Base-by-base conservation (phyloP, 2,113 vertebrate species). In the Prochilodus magdalenae region DNA sequence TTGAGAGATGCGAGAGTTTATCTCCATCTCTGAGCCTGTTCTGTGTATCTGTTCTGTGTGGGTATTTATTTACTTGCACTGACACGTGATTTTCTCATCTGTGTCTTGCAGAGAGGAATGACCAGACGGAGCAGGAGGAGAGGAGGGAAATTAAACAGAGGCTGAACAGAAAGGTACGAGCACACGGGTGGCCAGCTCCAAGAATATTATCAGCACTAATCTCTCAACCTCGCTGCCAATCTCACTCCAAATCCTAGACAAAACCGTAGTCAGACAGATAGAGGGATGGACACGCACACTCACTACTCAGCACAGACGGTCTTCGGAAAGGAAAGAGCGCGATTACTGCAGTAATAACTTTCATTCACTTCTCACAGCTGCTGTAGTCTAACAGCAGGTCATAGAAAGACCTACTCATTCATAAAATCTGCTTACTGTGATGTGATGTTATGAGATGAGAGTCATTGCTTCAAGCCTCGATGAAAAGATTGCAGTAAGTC, bases 61-160 rank as follows among this genome's bases (percentile, higher is more conserved):
- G 16, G 16, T 7, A 7, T 55, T 55, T 22, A 55, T 22, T 55
- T 22, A 55, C 1, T 55, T 22, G 20, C 6, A 4, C 20, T 20
- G 16, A 22, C 16, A 22, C 5, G 16, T 22, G 5, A 11, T 49
- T 26, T 63, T 80, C 82, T 15, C 44, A 4, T 36, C 75, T 4
- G 33, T 74, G 20, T 62, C 24, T 67, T 47, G 6, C 94, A 99
- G 97, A 99, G 89, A 95, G 97, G 88, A 99, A 99, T 82, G 98
- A 99, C 86, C 98, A 98, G 92, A 96, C 93, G 11, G 98, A 99
- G 63, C 97, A 99, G 85, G 97, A 99, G 69, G 98, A 99, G 91
- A 95, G 96, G 84, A 93, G 98, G 59, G 98, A 99, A 90, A 98
- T 99, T 89, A 99, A 99, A 88, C 97, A 99, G 88, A 93, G 98